A percentile compares a stretch with the other conserved stretches of the same genome.
Conservation (phyloP, 2,888 invertebrate genomes). For the Tiliacea citrago region DNA sequence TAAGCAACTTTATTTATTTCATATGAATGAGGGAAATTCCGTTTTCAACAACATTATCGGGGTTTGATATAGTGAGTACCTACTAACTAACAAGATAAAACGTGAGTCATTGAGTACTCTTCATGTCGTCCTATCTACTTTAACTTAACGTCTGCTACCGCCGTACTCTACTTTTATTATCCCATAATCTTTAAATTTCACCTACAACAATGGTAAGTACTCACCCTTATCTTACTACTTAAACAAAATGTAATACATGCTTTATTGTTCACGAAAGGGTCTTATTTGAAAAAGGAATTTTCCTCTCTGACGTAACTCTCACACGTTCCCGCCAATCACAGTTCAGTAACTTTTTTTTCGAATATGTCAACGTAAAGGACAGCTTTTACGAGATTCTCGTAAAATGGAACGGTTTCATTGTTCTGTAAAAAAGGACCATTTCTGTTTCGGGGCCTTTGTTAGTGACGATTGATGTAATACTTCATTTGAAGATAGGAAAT, state of each 20-base stretch:
- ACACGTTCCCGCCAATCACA: conserved; percentile 71
- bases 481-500: conserved; percentile 37
- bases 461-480: conserved; percentile 50
- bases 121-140: conserved; percentile 29
- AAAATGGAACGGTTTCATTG: conserved; percentile 70
- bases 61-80: conserved; percentile 2
- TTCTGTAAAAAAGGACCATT: conserved; percentile 61
- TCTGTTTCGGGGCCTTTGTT: conserved; percentile 62
- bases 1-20: background rate
- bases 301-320: conserved; percentile 68
- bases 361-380: conserved; percentile 60
- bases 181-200: conserved; percentile 41
- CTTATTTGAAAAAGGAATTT: conserved; percentile 72
- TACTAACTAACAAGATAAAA: conserved; percentile 16
- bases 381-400: conserved; percentile 67
- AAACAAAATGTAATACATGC: conserved; percentile 14
- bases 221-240: conserved; percentile 22
- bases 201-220: conserved; percentile 22
- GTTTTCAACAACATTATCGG: background rate
- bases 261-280: conserved; percentile 15
- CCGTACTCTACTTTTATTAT: conserved; percentile 27
- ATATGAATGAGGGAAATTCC: background rate
- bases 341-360: conserved; percentile 58
- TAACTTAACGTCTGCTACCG: conserved; percentile 12
- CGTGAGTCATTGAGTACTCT: conserved; percentile 9